Conservation (phyloP, 1,140 invertebrate species). For the Proctacanthus coquilletti region DNA sequence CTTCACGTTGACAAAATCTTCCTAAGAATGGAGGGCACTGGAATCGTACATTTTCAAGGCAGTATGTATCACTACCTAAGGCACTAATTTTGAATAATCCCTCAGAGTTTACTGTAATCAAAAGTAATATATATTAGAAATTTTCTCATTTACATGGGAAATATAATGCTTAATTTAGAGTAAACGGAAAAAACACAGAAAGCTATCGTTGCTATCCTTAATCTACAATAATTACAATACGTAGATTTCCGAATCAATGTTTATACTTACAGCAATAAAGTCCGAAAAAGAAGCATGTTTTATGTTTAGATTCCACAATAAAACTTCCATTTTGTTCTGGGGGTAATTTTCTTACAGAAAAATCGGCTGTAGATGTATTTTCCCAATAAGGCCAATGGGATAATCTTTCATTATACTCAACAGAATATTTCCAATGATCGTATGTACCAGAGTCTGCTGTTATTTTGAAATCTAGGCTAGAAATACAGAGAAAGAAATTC, state of each 20-base stretch:
- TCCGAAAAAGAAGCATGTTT: conserved; percentile 42
- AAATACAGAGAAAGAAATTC: conserved; percentile 10
- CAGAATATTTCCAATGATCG: conserved; percentile 52
- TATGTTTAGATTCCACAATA: conserved; percentile 43
- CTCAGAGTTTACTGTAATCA: conserved; percentile 37
- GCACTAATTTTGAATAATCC: conserved; percentile 40
- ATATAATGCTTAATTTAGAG: conserved; percentile 4
- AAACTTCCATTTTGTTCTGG: conserved; percentile 27
- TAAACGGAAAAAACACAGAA: conserved; percentile 5
- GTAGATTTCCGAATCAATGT: background rate
- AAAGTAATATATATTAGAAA: too few species aligned
- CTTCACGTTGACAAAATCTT: conserved; percentile 38
- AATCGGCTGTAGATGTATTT: conserved; percentile 40
- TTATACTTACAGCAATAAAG: conserved; percentile 42
- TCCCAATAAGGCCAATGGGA: conserved; percentile 44
- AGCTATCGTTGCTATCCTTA: background rate
- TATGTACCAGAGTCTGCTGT: conserved; percentile 45
- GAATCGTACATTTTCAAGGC: conserved; percentile 41
- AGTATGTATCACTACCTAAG: conserved; percentile 32
- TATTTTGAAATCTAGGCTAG: conserved; percentile 44
- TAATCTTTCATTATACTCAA: conserved; percentile 45
- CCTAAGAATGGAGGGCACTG: conserved; percentile 44
- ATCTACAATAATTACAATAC: conserved; percentile 7
- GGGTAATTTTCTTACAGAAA: conserved; percentile 34
- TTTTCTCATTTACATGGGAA: too few species aligned